Evolutionary conservation across 2,113 vertebrate genomes (phyloP).

Genomic region (Aramus guarauna): DNA sequence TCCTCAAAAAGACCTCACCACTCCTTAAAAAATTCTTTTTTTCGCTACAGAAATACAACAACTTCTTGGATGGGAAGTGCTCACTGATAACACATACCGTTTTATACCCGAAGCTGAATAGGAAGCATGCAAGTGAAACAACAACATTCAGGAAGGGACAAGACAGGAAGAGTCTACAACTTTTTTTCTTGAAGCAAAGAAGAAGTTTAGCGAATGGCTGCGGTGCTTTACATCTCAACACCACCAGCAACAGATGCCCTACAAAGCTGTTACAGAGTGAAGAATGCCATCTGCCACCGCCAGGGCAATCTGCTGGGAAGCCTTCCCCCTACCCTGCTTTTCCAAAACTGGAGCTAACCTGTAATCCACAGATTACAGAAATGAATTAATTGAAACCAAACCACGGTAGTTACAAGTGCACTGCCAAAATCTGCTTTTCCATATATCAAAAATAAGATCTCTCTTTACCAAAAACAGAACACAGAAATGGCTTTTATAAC

Average conservation of each 20-base stretch:
- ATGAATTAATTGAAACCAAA: neutral
- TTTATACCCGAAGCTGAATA: neutral
- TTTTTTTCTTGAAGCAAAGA: neutral
- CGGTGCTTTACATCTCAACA: neutral
- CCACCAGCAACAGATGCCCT: neutral
- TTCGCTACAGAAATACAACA: neutral
- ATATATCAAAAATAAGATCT: fast-evolving
- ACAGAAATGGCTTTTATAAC: neutral
- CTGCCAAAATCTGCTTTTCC: neutral
- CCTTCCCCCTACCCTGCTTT: neutral
- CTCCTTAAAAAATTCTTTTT: neutral
- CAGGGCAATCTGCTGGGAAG: neutral
- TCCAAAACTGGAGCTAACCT: slow-evolving; percentile 23
- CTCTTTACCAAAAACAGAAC: neutral
- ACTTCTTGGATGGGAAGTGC: neutral
- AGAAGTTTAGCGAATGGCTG: neutral
- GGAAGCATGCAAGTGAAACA: neutral
- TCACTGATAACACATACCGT: fast-evolving
- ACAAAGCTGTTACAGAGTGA: neutral
- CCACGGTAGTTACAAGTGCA: neutral
- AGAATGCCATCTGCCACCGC: slow-evolving; percentile 7
- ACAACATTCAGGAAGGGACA: neutral
- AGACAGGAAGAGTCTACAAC: neutral
- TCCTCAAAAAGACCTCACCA: neutral
- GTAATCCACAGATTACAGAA: slow-evolving; percentile 19